Conservation (phyloP, 2,888 invertebrate species). For the Drosophila aldrichi region DNA sequence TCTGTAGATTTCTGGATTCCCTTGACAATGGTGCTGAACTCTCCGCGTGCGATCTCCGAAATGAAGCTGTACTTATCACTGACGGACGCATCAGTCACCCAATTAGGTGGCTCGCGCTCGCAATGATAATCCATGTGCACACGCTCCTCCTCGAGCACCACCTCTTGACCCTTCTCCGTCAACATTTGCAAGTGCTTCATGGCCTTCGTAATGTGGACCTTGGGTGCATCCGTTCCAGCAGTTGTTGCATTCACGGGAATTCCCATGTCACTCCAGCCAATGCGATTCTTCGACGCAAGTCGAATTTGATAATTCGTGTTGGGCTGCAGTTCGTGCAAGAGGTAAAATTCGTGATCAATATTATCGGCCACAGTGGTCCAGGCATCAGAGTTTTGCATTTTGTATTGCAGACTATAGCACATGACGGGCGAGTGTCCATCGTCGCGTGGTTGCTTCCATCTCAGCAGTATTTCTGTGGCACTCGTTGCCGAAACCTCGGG, state of each 20-base stretch:
- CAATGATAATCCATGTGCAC: constrained; percentile 90
- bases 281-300: constrained; percentile 94
- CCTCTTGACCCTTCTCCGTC: constrained; percentile 92
- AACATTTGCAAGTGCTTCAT: constrained; percentile 94
- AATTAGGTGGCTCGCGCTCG: constrained; percentile 91
- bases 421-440: constrained; percentile 96
- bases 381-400: constrained; percentile 90
- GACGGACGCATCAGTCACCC: constrained; percentile 89
- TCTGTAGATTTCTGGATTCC: constrained; percentile 91
- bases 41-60: constrained; percentile 93
- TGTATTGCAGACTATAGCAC: constrained; percentile 95
- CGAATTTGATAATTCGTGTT: constrained; percentile 95
- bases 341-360: constrained; percentile 97
- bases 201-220: constrained; percentile 92
- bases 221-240: constrained; percentile 88
- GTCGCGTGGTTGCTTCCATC: constrained; percentile 97
- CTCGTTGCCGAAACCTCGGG: constrained; percentile 93
- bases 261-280: constrained; percentile 97
- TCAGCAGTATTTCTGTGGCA: constrained; percentile 93
- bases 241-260: constrained; percentile 92
- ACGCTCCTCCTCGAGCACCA: constrained; percentile 88
- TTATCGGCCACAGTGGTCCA: constrained; percentile 95
- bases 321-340: constrained; percentile 92
- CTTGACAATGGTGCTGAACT: constrained; percentile 94
- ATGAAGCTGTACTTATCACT: constrained; percentile 93